phyloP scores from a whole-genome alignment of 2,113 vertebrate species.

The Vulpes lagopus region DNA sequence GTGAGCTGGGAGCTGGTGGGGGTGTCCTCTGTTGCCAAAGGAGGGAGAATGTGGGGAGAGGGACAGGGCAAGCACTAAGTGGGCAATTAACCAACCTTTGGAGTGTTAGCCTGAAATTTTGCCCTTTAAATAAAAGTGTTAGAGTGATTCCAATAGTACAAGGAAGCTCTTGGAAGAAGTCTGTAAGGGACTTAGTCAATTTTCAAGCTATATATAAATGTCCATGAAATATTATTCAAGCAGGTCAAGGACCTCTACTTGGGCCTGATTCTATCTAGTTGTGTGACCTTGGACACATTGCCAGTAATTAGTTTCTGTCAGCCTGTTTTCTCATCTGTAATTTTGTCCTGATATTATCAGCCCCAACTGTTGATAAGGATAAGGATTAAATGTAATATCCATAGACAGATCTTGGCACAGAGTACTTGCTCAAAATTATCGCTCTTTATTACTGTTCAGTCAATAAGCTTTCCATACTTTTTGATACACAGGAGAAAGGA shows the following conservation, averaged over 20 bases:
- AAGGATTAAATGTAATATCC: neutral
- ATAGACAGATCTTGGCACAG: neutral
- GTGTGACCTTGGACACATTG: neutral
- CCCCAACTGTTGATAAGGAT: neutral
- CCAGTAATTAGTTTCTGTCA: slow-evolving; percentile 25
- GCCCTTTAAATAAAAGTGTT: slow-evolving; percentile 6
- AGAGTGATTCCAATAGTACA: neutral
- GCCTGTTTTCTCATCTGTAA: slow-evolving; percentile 47
- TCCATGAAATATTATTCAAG: slow-evolving; percentile 39
- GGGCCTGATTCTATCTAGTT: slow-evolving; percentile 18
- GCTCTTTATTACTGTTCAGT: neutral
- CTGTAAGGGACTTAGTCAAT: neutral
- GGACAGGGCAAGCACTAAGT: rapidly evolving
- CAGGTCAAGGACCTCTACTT: slow-evolving; percentile 38
- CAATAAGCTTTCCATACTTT: neutral
- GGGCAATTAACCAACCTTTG: neutral
- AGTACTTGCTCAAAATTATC: slow-evolving; percentile 14
- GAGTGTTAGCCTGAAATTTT: neutral
- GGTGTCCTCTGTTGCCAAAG: neutral
- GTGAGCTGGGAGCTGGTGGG: neutral
- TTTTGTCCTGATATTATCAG: slow-evolving; percentile 13
- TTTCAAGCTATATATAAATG: neutral
- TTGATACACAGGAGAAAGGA: neutral
- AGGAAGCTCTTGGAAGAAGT: slow-evolving; percentile 17
- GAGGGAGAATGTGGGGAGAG: neutral